Percentiles rank a stretch among this genome's conserved stretches.
Evolutionary conservation across 2,797 vertebrate species (phyloP).

Genomic region (Geotrypetes seraphini): DNA sequence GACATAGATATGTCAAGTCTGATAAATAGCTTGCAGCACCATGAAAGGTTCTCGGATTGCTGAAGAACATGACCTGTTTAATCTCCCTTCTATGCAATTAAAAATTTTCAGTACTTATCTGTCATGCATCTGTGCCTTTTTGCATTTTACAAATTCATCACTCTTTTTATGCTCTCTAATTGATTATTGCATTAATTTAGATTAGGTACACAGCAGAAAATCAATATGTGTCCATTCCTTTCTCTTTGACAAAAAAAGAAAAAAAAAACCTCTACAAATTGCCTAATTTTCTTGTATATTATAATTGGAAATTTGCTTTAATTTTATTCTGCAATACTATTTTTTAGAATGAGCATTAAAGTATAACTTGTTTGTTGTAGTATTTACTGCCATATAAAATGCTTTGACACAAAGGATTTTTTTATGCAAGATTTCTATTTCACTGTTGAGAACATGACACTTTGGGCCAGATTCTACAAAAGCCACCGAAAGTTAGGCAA

Average conservation of each 20-base stretch:
- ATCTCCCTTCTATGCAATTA: slow-evolving; percentile 10
- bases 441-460: too few relatives aligned
- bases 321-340: too few relatives aligned
- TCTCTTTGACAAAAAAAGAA: slow-evolving; percentile 15
- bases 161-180: slow-evolving; percentile 9
- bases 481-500: too few relatives aligned
- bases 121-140: slow-evolving; percentile 12
- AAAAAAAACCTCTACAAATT: slow-evolving; percentile 34
- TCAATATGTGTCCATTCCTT: slow-evolving; percentile 2
- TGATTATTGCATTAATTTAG: slow-evolving; percentile 18
- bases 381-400: too few relatives aligned
- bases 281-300: too few relatives aligned
- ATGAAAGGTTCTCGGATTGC: slow-evolving; percentile 12
- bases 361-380: too few relatives aligned
- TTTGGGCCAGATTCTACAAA: too few relatives aligned
- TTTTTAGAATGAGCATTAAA: too few relatives aligned
- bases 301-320: too few relatives aligned
- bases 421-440: too few relatives aligned
- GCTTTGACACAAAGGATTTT: too few relatives aligned
- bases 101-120: slow-evolving; percentile 7
- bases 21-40: slow-evolving; percentile 21
- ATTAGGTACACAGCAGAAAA: slow-evolving; percentile 13
- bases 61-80: slow-evolving; percentile 8
- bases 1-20: slow-evolving; percentile 11
- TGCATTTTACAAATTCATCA: slow-evolving; percentile 29